Conservation (phyloP, 2,113 vertebrate genomes). For the Atherinomorus stipes region DNA sequence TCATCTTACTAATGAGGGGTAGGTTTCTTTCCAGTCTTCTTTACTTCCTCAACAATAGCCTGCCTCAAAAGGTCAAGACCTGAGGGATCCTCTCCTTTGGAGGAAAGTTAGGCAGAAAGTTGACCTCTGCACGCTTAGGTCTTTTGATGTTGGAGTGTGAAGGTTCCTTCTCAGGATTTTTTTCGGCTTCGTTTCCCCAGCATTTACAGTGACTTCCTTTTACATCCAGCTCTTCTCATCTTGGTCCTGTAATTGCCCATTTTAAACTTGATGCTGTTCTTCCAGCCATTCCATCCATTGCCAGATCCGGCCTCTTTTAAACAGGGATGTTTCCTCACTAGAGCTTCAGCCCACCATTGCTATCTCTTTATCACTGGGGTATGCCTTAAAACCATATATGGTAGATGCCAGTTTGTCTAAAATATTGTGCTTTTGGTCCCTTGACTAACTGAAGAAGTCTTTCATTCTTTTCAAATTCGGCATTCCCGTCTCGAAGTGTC, state of each 20-base stretch:
- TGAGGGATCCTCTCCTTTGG: slow-evolving; percentile 32
- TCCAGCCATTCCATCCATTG: not conserved
- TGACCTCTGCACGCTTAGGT: slow-evolving; percentile 48
- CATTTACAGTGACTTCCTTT: slow-evolving; percentile 53
- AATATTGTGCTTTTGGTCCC: slow-evolving; percentile 55
- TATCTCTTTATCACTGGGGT: slow-evolving; percentile 29
- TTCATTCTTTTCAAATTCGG: slow-evolving; percentile 37
- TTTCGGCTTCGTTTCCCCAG: slow-evolving; percentile 39
- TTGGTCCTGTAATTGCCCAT: slow-evolving; percentile 18
- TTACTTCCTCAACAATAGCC: too few relatives aligned
- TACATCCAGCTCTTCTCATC: slow-evolving; percentile 39
- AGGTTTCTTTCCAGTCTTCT: slow-evolving; percentile 41
- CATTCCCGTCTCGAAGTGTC: slow-evolving; percentile 53
- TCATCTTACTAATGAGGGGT: slow-evolving; percentile 21
- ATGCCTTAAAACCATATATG: slow-evolving; percentile 57
- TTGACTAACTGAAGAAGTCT: slow-evolving; percentile 28
- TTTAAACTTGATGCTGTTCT: not conserved
- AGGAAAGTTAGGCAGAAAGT: slow-evolving; percentile 45
- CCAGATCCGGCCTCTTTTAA: slow-evolving; percentile 1
- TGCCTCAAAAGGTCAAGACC: too few relatives aligned
- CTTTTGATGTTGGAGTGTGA: slow-evolving; percentile 44
- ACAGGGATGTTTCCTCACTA: not conserved
- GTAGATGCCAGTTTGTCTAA: slow-evolving; percentile 41
- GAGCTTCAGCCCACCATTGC: not conserved
- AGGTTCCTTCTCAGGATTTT: slow-evolving; percentile 37